Evolutionary conservation across 1,140 invertebrate species (phyloP), one percentile per base, ranked within the genome.

Genomic region (Cecropterus lyciades): DNA sequence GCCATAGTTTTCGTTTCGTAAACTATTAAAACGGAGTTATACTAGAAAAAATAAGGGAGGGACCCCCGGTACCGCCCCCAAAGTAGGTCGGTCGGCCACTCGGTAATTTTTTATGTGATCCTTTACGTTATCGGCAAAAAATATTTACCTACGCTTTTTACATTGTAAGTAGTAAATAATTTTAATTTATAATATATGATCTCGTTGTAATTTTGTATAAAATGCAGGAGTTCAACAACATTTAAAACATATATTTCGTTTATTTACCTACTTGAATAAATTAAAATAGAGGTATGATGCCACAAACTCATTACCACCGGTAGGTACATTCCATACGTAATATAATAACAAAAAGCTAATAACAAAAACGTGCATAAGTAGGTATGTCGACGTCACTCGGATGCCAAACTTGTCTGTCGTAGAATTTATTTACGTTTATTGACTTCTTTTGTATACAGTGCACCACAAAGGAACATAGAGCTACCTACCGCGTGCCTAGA

Each of bases 381-480:
- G 20, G 20, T 20, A 24, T 49, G 30, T 13, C 33, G 30, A 62
- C 59, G 46, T 59, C 59, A 40, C 13, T 51, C 0, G 3, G 13
- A 11, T 59, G 46, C 13, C 37, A 37, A 55, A 56, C 51, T 46
- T 24, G 51, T 65, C 51, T 65, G 46, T 55, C 63, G 43, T 65
- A 55, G 51, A 17, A 65, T 17, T 53, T 53, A 56, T 65, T 65
- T 55, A 55, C 49, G 63, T 65, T 56, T 65, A 65, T 56, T 65
- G 49, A 65, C 62, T 53, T 52, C 14, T 60, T 45, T 48, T 7
- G 42, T 46, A 37, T 27, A 60, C 57, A 48, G n/a, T 37, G 24
- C n/a, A 15, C 0, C 8, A 15, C 27, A 42, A 17, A 33, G 17
- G 24, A 62, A 40, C 8, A 33, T 62, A 62, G 27, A 27, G 46